phyloP scores from a whole-genome alignment of 2,797 vertebrate species.

The Catamblyrhynchus diadema region DNA sequence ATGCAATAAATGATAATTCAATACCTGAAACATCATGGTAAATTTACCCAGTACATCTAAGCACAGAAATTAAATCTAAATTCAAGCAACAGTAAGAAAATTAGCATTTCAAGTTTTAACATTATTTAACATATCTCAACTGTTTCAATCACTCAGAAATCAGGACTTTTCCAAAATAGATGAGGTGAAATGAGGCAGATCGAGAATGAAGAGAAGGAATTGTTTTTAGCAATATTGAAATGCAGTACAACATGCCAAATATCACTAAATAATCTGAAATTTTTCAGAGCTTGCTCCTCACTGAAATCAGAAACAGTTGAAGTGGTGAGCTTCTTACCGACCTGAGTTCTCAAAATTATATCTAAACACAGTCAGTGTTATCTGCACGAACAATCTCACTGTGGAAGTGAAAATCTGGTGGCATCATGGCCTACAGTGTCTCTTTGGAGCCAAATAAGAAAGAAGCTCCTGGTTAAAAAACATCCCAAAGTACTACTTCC shows the following conservation, averaged over 20 bases:
- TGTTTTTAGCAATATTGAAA: not conserved
- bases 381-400: not conserved
- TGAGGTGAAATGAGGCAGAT: not conserved
- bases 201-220: not conserved
- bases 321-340: not conserved
- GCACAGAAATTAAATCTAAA: not conserved
- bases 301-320: not conserved
- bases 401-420: not conserved
- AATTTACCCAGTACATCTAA: not conserved
- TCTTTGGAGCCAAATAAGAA: not conserved
- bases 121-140: not conserved
- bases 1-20: constrained; percentile 5
- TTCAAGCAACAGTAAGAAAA: not conserved
- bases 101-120: not conserved
- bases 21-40: not conserved
- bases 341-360: not conserved
- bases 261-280: not conserved
- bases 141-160: not conserved
- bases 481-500: not conserved
- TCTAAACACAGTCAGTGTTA: not conserved
- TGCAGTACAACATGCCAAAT: not conserved
- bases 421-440: not conserved
- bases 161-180: not conserved
- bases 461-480: not conserved
- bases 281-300: not conserved